Evolutionary conservation across 2,113 vertebrate species (phyloP).

Genomic region (Paramisgurnus dabryanus): DNA sequence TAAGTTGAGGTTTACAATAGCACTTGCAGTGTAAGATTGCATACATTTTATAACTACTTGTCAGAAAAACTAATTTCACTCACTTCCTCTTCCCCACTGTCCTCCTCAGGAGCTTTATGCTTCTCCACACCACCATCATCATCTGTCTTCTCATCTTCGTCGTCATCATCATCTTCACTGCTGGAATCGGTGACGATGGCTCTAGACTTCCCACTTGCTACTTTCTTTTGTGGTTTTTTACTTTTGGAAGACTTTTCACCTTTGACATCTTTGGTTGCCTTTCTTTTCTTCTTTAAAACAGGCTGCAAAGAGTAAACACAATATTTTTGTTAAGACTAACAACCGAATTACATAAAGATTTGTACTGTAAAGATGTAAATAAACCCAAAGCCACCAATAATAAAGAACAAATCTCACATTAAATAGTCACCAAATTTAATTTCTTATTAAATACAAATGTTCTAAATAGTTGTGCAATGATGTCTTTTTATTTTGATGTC

Average conservation of each 20-base stretch:
- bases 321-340: no score
- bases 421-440: no score
- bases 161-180: conserved; percentile 83
- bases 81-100: conserved; percentile 75
- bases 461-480: no score
- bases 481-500: no score
- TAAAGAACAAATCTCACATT: no score
- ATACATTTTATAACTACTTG: not conserved
- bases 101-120: conserved; percentile 67
- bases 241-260: conserved; percentile 78
- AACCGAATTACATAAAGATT: no score
- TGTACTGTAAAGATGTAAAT: no score
- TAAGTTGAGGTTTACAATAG: conserved; percentile 42
- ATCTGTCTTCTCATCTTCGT: conserved; percentile 70
- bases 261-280: conserved; percentile 78
- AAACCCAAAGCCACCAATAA: no score
- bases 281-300: conserved; percentile 74
- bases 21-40: not conserved
- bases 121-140: conserved; percentile 79
- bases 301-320: conserved; percentile 55
- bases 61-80: conserved; percentile 1
- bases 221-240: conserved; percentile 75
- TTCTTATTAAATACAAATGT: no score
- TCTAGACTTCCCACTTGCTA: conserved; percentile 81
- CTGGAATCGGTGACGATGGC: conserved; percentile 95